Conservation (phyloP, 2,113 vertebrate genomes). For the Notothenia rossii region DNA sequence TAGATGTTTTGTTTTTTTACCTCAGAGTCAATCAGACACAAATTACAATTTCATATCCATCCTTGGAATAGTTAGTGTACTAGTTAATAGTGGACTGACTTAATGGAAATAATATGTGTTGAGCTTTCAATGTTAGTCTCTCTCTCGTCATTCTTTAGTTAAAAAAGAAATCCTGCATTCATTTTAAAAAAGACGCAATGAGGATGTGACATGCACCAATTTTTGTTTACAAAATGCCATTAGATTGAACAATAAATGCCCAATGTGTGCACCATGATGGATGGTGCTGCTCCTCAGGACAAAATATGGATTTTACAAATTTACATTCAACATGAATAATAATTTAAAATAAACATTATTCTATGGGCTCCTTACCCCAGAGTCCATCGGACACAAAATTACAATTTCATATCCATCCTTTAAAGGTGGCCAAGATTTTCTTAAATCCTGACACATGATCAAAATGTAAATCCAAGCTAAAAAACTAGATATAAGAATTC, state of each 20-base stretch:
- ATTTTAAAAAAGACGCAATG: background rate
- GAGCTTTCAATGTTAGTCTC: background rate
- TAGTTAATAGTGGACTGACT: no score
- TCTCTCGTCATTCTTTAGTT: no score
- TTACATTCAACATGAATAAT: constrained; percentile 3
- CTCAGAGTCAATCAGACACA: no score
- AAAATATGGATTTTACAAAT: background rate
- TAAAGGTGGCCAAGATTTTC: background rate
- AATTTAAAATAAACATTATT: background rate
- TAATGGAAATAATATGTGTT: background rate
- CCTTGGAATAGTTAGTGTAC: no score
- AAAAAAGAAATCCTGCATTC: no score
- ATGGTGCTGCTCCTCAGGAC: background rate
- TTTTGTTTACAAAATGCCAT: background rate
- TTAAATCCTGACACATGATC: no score
- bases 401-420: background rate
- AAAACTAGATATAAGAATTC: no score
- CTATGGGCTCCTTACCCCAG: background rate
- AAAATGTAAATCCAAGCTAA: no score
- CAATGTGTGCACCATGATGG: no score
- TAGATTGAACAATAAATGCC: background rate
- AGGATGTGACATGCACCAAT: no score
- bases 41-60: no score
- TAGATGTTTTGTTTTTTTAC: no score
- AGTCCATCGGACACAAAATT: background rate